Conservation (phyloP, 2,888 invertebrate species). For the Caenorhabditis sp. region DNA sequence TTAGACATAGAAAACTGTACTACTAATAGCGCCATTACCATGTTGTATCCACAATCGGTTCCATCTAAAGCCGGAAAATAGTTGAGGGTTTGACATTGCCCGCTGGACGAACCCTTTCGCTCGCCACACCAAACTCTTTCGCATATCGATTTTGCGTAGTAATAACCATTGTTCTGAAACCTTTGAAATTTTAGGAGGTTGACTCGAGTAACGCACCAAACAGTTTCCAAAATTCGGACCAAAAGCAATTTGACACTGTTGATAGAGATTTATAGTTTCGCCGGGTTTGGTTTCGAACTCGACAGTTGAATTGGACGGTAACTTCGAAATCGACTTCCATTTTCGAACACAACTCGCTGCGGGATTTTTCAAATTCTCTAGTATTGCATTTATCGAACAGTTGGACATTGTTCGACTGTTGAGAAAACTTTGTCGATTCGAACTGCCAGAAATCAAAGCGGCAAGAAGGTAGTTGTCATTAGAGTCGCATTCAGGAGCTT, state of each 20-base stretch:
- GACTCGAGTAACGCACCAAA: conserved; percentile 46
- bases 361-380: conserved; percentile 39
- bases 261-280: conserved; percentile 47
- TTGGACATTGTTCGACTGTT: conserved; percentile 44
- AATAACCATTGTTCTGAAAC: conserved; percentile 55
- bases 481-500: conserved; percentile 53
- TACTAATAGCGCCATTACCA: too few species aligned
- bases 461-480: conserved; percentile 62
- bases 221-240: conserved; percentile 62
- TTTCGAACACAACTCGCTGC: conserved; percentile 43
- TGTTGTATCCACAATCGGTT: conserved; percentile 60
- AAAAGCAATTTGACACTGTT: conserved; percentile 67
- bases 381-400: conserved; percentile 39
- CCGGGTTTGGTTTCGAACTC: conserved; percentile 39
- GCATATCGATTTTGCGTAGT: conserved; percentile 51
- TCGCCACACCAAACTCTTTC: conserved; percentile 67
- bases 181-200: too few species aligned
- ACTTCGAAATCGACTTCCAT: conserved; percentile 7
- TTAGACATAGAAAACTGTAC: too few species aligned
- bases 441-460: conserved; percentile 30
- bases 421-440: conserved; percentile 26
- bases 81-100: conserved; percentile 64
- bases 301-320: not conserved
- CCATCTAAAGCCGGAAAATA: conserved; percentile 68
- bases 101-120: conserved; percentile 39